Evolutionary conservation across 2,797 vertebrate species (phyloP).

Genomic region (Hafferia zeledoni): DNA sequence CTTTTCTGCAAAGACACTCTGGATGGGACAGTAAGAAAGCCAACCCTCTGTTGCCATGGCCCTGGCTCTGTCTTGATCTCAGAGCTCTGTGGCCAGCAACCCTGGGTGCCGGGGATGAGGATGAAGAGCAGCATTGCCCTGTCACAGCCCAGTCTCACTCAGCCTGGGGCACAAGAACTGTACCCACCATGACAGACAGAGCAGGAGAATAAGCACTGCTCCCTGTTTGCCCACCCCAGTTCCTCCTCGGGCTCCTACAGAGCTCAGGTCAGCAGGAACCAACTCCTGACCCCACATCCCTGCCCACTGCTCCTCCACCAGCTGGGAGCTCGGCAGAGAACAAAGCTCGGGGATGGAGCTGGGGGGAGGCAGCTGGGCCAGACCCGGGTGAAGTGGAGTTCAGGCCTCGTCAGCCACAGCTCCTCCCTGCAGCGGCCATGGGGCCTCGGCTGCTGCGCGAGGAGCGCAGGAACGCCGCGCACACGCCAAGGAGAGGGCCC

Average conservation of each 20-base stretch:
- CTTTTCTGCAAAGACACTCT: neutral
- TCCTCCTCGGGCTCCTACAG: neutral
- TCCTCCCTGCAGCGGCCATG: constrained; percentile 37
- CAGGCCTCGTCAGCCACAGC: constrained; percentile 34
- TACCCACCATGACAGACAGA: neutral
- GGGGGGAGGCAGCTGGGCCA: constrained; percentile 50
- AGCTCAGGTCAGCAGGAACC: neutral
- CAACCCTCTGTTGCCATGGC: rapidly evolving
- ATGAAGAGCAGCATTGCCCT: neutral
- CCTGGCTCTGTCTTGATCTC: neutral
- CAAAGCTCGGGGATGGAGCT: neutral
- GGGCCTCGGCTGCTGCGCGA: constrained; percentile 46
- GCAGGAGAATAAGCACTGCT: neutral
- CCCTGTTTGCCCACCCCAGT: neutral
- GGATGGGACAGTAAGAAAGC: neutral
- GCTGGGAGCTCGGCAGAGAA: constrained; percentile 16
- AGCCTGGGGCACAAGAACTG: neutral
- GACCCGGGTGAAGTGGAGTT: constrained; percentile 61
- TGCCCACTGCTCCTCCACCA: neutral
- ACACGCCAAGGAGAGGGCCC: constrained; percentile 39
- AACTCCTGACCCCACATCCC: neutral
- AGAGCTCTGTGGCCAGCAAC: neutral
- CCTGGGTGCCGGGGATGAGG: neutral
- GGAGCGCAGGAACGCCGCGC: neutral
- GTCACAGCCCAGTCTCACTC: rapidly evolving